phyloP scores from a whole-genome alignment of 2,113 vertebrate genomes.

The Neolamprologus cancellatus region DNA sequence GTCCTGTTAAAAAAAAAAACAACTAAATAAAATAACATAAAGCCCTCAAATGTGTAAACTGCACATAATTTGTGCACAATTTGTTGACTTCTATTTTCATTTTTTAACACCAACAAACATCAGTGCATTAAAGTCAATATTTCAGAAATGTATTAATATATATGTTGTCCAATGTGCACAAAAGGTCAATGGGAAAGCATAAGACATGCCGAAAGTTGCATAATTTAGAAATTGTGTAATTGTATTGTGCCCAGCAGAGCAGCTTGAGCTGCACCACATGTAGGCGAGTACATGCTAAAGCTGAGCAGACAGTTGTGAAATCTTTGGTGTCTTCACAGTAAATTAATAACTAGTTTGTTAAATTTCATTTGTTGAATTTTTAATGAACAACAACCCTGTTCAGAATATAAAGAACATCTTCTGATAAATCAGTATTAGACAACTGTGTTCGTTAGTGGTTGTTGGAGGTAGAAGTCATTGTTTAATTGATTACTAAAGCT shows the following conservation, averaged over 20 bases:
- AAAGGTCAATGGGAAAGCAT: fast-evolving
- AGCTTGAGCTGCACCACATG: neutral
- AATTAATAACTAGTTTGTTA: neutral
- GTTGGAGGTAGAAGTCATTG: neutral
- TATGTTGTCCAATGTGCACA: too few species aligned
- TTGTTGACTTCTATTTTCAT: neutral
- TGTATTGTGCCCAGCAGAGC: neutral
- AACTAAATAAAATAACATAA: neutral
- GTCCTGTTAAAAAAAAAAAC: neutral
- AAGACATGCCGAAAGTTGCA: neutral
- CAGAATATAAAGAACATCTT: neutral
- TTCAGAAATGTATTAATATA: neutral
- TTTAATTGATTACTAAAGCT: neutral
- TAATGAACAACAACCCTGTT: neutral
- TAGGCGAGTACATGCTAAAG: neutral
- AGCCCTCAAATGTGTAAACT: neutral
- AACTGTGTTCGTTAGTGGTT: neutral
- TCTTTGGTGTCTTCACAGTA: neutral
- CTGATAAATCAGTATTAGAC: neutral
- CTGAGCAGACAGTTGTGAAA: neutral
- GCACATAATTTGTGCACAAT: neutral
- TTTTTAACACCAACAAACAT: neutral
- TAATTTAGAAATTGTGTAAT: neutral
- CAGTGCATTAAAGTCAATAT: neutral
- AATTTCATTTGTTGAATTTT: neutral